Evolutionary conservation across 1,140 invertebrate genomes (phyloP), one percentile per base, ranked within the genome.

Genomic region (Anastrepha ludens): DNA sequence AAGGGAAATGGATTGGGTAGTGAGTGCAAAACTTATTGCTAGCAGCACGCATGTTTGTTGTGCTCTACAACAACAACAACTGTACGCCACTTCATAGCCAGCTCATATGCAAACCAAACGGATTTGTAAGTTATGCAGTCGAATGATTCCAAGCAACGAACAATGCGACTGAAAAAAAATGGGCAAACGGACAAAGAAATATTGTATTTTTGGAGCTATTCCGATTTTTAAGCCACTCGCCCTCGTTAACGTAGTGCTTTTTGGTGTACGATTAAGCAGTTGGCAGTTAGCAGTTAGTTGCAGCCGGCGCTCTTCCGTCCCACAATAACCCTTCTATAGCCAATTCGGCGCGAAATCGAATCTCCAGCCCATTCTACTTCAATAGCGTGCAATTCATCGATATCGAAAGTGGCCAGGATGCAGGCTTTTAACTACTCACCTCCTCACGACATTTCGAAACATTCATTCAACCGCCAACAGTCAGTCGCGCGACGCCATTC

Each of bases 111-210:
- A 59, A 44, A 58, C 87, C 87, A 89, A 90, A 92, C 90, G 90
- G 89, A 90, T 89, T 92, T 91, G 91, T 92, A 92, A 92, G 91
- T 92, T 92, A 92, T 92, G 91, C 91, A 92, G 90, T 92, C 91
- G 91, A 92, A 87, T 91, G 91, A 91, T 89, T 92, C 78, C 50
- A n/a, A 47, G 29, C 39, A 50, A 87, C 20, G 62, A 62, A 86
- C 44, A 86, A 64, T 62, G 55, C 29, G 60, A 67, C 39, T 5
- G 20, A 65, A 67, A 20, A 65, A 86, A 41, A 50, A 65, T 29
- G 2, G 17, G 17, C n/a, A 29, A 58, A 81, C 11, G 74, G 17
- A 81, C 47, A 81, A 81, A 81, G 47, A 81, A 81, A 81, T 55
- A 81, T 81, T 81, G 74, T 81, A 81, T 81, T 81, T 81, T 81